phyloP scores from a whole-genome alignment of 1,140 invertebrate genomes.

The Grapholita molesta region DNA sequence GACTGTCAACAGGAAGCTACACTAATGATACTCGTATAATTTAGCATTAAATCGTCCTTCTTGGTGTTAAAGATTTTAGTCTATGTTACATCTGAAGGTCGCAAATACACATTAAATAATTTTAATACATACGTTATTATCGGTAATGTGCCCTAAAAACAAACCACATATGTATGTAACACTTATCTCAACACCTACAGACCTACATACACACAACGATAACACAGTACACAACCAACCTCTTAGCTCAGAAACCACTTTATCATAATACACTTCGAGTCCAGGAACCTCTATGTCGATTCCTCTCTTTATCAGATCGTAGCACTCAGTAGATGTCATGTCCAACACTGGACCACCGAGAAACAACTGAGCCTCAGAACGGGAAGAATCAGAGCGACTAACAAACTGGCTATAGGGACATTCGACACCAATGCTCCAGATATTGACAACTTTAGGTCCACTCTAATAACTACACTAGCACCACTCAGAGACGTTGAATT shows the following conservation, averaged over 20 bases:
- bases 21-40: too few species aligned
- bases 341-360: constrained; percentile 52
- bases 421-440: constrained; percentile 70
- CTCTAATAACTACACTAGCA: constrained; percentile 37
- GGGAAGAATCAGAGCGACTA: constrained; percentile 72
- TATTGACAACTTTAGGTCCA: constrained; percentile 60
- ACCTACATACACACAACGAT: background rate
- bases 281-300: constrained; percentile 73
- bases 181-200: constrained; percentile 31
- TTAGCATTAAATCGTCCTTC: too few species aligned
- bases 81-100: too few species aligned
- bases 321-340: constrained; percentile 75
- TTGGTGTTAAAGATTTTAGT: too few species aligned
- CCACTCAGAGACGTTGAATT: background rate
- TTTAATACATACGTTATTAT: background rate
- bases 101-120: background rate
- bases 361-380: constrained; percentile 33
- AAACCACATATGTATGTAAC: background rate
- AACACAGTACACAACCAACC: constrained; percentile 41
- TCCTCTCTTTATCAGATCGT: constrained; percentile 70
- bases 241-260: constrained; percentile 78
- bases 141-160: background rate
- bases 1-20: too few species aligned
- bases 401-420: constrained; percentile 68
- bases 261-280: constrained; percentile 78